phyloP scores from a whole-genome alignment of 2,113 vertebrate genomes.

The human (Homo sapiens) region DNA sequence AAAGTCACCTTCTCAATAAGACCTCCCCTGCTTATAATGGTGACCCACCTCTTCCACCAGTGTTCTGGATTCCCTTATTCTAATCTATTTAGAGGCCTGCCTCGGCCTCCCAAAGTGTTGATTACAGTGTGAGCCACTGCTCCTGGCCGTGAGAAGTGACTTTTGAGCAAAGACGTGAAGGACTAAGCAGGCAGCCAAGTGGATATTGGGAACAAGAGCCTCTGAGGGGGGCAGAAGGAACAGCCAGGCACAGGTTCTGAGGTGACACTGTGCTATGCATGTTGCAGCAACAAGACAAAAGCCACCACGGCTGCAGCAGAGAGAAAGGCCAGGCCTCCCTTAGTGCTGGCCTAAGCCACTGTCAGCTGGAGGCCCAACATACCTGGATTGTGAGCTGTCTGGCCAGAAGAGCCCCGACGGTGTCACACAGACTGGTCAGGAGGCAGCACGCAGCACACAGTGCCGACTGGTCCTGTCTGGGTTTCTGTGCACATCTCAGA shows the following conservation, averaged over 20 bases:
- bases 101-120: too few species aligned
- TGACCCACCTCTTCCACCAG: too few species aligned
- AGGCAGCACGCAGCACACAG: slow-evolving; percentile 82
- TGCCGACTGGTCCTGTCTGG: not conserved
- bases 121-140: fast-evolving
- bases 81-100: too few species aligned
- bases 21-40: too few species aligned
- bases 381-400: slow-evolving; percentile 87
- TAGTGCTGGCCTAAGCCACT: not conserved
- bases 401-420: slow-evolving; percentile 83
- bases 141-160: too few species aligned
- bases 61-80: too few species aligned
- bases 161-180: not conserved
- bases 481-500: slow-evolving; percentile 75
- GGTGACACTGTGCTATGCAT: not conserved
- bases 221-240: not conserved
- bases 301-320: not conserved
- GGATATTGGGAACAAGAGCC: not conserved
- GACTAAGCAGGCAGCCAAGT: not conserved
- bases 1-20: too few species aligned
- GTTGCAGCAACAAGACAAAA: not conserved
- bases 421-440: slow-evolving; percentile 84
- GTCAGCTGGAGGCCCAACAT: not conserved
- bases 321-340: not conserved
- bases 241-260: not conserved